Evolutionary conservation across 2,888 invertebrate genomes (phyloP).

Genomic region (Tetanocera ferruginea): DNA sequence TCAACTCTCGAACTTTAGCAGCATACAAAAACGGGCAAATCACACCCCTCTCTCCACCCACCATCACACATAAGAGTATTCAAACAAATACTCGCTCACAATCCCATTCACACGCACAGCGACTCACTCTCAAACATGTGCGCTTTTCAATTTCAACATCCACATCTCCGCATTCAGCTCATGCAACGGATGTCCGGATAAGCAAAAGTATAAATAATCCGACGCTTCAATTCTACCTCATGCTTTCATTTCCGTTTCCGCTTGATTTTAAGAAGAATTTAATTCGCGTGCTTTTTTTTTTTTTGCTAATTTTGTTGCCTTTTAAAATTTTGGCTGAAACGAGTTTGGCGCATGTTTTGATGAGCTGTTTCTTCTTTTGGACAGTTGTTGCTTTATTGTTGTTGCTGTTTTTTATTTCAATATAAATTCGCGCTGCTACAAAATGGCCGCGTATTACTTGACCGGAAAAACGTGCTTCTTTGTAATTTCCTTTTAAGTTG

Average conservation of each 20-base stretch:
- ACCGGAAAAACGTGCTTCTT: too few species aligned
- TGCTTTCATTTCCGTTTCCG: constrained; percentile 32
- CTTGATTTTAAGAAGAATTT: background rate
- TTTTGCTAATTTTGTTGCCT: background rate
- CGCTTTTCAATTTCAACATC: background rate
- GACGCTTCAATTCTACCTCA: constrained; percentile 12
- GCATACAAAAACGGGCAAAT: background rate
- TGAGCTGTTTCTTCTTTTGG: too few species aligned
- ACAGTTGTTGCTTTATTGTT: background rate
- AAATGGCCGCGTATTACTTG: too few species aligned
- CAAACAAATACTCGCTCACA: background rate
- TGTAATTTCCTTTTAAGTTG: too few species aligned
- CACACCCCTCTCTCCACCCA: background rate
- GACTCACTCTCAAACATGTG: background rate
- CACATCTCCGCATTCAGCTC: background rate
- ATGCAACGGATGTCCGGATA: constrained; percentile 1
- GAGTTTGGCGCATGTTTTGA: background rate
- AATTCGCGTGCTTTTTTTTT: constrained; percentile 12
- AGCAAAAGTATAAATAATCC: constrained; percentile 23
- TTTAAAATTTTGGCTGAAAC: constrained; percentile 12
- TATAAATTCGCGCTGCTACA: background rate
- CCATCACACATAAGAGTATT: background rate
- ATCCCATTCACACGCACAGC: background rate
- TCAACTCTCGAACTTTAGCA: constrained; percentile 32
- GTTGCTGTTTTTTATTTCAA: background rate